A percentile compares a stretch with the other conserved stretches of the same genome.
These are phyloP conservation scores for Sebastes oblongus DNA, from an alignment of 2,797 vertebrate genomes.

Conservation along the genomic window DNA sequence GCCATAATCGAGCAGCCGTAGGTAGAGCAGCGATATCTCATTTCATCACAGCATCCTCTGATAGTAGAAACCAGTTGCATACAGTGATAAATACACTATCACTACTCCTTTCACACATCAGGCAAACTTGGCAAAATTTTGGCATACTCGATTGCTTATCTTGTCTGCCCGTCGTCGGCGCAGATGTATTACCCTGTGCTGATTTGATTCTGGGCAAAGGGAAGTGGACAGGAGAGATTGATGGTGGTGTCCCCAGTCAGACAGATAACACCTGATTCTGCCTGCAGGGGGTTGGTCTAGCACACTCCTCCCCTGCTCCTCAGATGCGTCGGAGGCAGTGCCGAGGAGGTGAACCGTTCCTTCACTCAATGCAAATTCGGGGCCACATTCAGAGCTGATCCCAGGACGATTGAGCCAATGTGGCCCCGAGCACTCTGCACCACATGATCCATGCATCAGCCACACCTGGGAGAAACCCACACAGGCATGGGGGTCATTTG, in stretches of 20 bases:
- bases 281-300: constrained; percentile 77
- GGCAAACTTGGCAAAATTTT: constrained; percentile 45
- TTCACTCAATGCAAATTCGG: constrained; percentile 79
- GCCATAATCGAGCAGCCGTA: neutral
- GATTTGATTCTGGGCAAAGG: constrained; percentile 74
- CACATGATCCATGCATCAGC: constrained; percentile 80
- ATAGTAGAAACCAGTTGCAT: constrained; percentile 21
- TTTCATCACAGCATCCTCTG: neutral
- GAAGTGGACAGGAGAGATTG: constrained; percentile 78
- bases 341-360: constrained; percentile 77
- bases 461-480: constrained; percentile 78
- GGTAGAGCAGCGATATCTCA: neutral
- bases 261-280: constrained; percentile 84
- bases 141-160: constrained; percentile 48
- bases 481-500: constrained; percentile 75
- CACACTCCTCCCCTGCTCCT: constrained; percentile 61
- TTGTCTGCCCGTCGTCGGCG: constrained; percentile 56
- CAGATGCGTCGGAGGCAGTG: constrained; percentile 57
- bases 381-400: constrained; percentile 81
- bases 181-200: constrained; percentile 67
- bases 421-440: constrained; percentile 74
- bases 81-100: constrained; percentile 43
- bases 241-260: constrained; percentile 81
- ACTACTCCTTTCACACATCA: constrained; percentile 21
- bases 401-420: constrained; percentile 75